Evolutionary conservation across 30 jellyfish, hydroid and myxozoan genomes (phyloP).

Genomic region (Turritopsis rubra): DNA sequence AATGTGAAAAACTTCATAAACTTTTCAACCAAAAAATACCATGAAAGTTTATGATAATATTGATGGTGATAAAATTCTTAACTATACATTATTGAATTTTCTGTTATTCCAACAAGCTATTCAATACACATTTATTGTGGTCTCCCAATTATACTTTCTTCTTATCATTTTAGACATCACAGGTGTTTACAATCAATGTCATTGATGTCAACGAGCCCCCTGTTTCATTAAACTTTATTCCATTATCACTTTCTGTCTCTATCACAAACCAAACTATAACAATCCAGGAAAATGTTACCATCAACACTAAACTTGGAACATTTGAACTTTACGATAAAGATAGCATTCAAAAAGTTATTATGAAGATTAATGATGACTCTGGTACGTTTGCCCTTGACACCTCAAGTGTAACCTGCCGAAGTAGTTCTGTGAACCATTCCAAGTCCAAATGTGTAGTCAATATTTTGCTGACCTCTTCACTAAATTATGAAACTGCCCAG

Average conservation of each 20-base stretch:
- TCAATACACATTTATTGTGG: no score
- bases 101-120: no score
- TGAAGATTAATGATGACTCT: not conserved
- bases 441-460: conserved; percentile 21
- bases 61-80: no score
- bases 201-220: conserved; percentile 45
- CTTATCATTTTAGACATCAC: conserved; percentile 15
- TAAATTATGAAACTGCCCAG: conserved; percentile 18
- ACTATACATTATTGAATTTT: no score
- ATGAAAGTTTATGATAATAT: no score
- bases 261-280: not conserved
- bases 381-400: conserved; percentile 10
- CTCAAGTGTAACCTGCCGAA: not conserved
- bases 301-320: conserved; percentile 13
- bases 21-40: no score
- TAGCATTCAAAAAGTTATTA: not conserved
- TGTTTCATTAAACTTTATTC: conserved; percentile 1
- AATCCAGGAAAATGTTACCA: conserved; percentile 16
- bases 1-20: no score
- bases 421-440: not conserved
- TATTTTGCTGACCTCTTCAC: not conserved
- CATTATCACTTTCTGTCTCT: not conserved
- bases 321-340: conserved; percentile 33
- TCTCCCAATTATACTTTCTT: not conserved
- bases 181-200: conserved; percentile 17